These are phyloP conservation scores for Chrysolina oricalcia DNA, from an alignment of 2,888 invertebrate species.

Conservation along the genomic window DNA sequence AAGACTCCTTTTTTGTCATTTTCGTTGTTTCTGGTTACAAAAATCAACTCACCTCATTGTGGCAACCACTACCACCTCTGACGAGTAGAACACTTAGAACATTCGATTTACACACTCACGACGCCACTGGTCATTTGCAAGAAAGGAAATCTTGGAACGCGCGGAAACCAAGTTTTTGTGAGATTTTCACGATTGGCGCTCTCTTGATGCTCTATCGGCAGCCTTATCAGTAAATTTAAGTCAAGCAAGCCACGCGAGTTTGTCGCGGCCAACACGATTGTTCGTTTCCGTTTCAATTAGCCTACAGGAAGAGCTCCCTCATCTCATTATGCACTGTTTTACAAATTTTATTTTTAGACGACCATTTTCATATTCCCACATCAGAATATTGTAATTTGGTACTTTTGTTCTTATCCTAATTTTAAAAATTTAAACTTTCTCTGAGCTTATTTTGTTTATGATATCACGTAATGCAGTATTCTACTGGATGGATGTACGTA, in stretches of 20 bases:
- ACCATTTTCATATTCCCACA: conserved; percentile 51
- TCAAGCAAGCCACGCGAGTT: conserved; percentile 67
- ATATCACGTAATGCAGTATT: no score
- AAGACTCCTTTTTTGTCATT: no score
- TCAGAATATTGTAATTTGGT: conserved; percentile 25
- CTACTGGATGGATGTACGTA: no score
- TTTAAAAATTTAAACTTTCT: not conserved
- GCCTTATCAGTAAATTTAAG: conserved; percentile 64
- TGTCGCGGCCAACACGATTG: conserved; percentile 70
- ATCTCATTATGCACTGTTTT: conserved; percentile 73
- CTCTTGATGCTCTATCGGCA: conserved; percentile 44
- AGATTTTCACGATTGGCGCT: conserved; percentile 58
- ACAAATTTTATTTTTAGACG: conserved; percentile 72
- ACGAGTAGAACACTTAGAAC: conserved; percentile 9
- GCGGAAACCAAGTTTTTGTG: conserved; percentile 29
- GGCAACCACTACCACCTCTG: conserved; percentile 13
- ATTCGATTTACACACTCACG: not conserved
- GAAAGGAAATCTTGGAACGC: conserved; percentile 17
- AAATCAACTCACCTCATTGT: conserved; percentile 46
- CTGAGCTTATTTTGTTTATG: not conserved
- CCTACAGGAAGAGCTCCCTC: conserved; percentile 72
- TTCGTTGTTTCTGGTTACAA: not conserved
- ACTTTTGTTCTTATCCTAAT: not conserved
- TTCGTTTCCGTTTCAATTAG: conserved; percentile 73
- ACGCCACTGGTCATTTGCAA: not conserved